Evolutionary conservation across 1,140 invertebrate species (phyloP).

Genomic region (Temnothorax nylanderi): DNA sequence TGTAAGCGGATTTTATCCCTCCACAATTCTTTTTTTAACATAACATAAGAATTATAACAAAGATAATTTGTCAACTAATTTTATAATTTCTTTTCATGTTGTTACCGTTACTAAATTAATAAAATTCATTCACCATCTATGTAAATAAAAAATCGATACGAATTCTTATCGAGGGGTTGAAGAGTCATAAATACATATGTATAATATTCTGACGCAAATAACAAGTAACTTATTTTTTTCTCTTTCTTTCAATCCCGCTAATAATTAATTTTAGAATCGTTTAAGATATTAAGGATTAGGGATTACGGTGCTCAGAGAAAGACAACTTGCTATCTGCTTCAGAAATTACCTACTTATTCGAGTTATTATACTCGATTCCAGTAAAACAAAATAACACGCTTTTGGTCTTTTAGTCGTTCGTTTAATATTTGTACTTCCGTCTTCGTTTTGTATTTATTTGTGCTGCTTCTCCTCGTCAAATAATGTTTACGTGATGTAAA

Average conservation of each 20-base stretch:
- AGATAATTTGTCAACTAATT: slow-evolving; percentile 20
- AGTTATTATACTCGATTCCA: not conserved
- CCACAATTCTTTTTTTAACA: not conserved
- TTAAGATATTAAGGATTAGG: not conserved
- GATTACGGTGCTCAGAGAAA: not conserved
- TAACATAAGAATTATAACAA: slow-evolving; percentile 15
- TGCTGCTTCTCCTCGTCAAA: not conserved
- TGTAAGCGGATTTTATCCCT: not conserved
- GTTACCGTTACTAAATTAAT: not conserved
- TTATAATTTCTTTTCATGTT: not conserved
- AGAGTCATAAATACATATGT: not conserved
- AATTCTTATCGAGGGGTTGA: not conserved
- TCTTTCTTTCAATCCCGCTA: not conserved
- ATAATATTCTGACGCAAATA: slow-evolving; percentile 10
- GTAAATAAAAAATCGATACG: not conserved
- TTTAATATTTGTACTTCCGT: slow-evolving; percentile 25
- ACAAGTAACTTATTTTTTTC: not conserved
- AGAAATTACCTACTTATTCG: not conserved
- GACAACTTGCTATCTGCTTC: not conserved
- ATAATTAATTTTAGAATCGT: not conserved
- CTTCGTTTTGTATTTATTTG: slow-evolving; percentile 12
- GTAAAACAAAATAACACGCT: slow-evolving; percentile 10
- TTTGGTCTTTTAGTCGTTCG: slow-evolving; percentile 16
- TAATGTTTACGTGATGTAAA: slow-evolving; percentile 14
- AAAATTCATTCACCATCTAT: not conserved